Conservation (phyloP, 2,113 vertebrate genomes). For the Ameiurus melas region DNA sequence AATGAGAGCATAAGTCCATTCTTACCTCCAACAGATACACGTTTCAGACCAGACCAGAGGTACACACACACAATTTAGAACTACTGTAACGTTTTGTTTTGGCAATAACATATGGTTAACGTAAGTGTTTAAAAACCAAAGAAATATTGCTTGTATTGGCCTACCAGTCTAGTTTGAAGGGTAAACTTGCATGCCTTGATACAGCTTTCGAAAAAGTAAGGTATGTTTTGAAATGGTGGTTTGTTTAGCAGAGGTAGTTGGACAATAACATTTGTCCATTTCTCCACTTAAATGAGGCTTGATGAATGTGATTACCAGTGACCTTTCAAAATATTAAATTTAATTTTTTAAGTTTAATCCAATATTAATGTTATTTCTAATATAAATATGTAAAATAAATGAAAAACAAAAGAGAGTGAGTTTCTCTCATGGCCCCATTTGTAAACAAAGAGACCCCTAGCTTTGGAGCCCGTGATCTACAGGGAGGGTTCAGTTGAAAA, state of each 20-base stretch:
- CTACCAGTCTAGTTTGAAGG: too few relatives aligned
- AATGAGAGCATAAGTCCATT: slow-evolving; percentile 73
- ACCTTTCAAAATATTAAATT: not conserved
- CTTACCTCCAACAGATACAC: slow-evolving; percentile 79
- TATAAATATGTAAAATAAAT: not conserved
- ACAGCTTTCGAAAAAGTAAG: too few relatives aligned
- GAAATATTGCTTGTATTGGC: too few relatives aligned
- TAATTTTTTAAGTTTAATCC: not conserved
- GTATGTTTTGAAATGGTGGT: too few relatives aligned
- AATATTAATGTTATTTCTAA: not conserved
- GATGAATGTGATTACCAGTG: not conserved
- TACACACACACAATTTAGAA: not conserved
- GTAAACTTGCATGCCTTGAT: too few relatives aligned
- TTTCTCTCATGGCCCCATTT: not conserved
- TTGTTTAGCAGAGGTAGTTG: too few relatives aligned
- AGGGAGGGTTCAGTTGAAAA: not conserved
- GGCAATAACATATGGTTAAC: not conserved
- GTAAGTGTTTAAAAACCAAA: too few relatives aligned
- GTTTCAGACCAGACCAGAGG: slow-evolving; percentile 54
- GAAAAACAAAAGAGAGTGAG: not conserved
- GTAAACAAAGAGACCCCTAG: not conserved
- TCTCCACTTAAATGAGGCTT: not conserved
- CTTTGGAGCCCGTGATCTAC: not conserved
- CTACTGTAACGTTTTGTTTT: too few relatives aligned
- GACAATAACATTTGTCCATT: not conserved